phyloP scores from a whole-genome alignment of 2,113 vertebrate genomes.

The Rhabdomys dilectus region DNA sequence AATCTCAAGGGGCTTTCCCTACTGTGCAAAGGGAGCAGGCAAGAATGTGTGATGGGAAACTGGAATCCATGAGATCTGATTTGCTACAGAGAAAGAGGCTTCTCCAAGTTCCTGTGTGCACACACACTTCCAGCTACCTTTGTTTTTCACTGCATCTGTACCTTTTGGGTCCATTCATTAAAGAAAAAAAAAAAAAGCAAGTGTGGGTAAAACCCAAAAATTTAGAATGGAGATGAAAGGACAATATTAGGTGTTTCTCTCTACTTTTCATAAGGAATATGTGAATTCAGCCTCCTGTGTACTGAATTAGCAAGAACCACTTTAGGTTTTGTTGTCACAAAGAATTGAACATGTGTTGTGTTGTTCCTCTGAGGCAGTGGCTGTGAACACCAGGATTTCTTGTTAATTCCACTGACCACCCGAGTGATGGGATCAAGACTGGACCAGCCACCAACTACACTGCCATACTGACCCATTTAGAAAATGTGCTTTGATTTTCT shows the following conservation, averaged over 20 bases:
- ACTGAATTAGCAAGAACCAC: neutral
- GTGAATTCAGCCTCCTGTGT: neutral
- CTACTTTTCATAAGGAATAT: neutral
- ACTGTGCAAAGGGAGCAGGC: neutral
- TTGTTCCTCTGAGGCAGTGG: neutral
- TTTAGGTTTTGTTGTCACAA: neutral
- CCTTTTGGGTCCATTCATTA: neutral
- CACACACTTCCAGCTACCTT: neutral
- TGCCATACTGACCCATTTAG: neutral
- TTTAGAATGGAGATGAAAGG: neutral
- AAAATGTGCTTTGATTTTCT: neutral
- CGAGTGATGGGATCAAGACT: neutral
- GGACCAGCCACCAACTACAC: neutral
- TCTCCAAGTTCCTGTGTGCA: neutral
- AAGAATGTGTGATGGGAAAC: neutral
- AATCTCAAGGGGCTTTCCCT: too few relatives aligned
- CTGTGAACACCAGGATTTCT: neutral
- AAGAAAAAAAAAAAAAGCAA: neutral
- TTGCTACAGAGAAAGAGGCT: neutral
- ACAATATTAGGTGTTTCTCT: neutral
- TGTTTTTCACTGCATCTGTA: neutral
- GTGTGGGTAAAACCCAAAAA: neutral
- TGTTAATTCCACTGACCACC: neutral
- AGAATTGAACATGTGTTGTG: neutral
- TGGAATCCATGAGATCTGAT: neutral